phyloP scores from a whole-genome alignment of 2,888 invertebrate genomes.

The Cancer borealis region DNA sequence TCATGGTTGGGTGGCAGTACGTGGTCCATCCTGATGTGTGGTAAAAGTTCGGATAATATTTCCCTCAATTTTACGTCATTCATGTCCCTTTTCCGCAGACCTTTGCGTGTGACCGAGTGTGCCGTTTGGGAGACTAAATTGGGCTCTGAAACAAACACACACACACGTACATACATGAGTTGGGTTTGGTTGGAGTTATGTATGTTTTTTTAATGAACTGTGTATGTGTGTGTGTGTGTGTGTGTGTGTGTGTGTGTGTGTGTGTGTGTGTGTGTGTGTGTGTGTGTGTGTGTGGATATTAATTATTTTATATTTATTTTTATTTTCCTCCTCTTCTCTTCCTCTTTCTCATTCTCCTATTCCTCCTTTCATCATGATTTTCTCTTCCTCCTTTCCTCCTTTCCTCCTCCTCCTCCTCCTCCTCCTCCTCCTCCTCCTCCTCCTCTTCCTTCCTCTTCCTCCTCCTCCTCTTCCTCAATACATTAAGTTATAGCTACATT shows the following conservation, averaged over 20 bases:
- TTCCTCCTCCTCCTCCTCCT: not conserved
- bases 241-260: no score
- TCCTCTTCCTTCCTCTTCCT: not conserved
- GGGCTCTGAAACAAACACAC: conserved; percentile 84
- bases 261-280: no score
- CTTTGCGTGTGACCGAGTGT: conserved; percentile 93
- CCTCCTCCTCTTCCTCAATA: not conserved
- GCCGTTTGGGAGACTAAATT: conserved; percentile 94
- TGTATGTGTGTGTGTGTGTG: no score
- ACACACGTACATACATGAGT: no score
- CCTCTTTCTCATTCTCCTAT: no score
- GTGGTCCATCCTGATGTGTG: conserved; percentile 93
- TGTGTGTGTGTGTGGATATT: no score
- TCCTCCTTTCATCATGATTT: no score
- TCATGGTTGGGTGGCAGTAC: conserved; percentile 92
- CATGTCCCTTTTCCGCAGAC: conserved; percentile 84
- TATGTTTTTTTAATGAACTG: no score
- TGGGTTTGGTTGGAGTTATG: no score
- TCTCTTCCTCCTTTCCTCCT: no score
- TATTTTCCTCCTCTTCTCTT: not conserved
- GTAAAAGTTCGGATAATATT: conserved; percentile 90
- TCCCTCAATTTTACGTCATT: conserved; percentile 92
- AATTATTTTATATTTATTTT: no score
- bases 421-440: not conserved
- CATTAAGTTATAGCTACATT: no score